Percentiles rank a stretch among this genome's conserved stretches.
phyloP scores from a whole-genome alignment of 2,113 vertebrate genomes.

The cat (Felis catus) region DNA sequence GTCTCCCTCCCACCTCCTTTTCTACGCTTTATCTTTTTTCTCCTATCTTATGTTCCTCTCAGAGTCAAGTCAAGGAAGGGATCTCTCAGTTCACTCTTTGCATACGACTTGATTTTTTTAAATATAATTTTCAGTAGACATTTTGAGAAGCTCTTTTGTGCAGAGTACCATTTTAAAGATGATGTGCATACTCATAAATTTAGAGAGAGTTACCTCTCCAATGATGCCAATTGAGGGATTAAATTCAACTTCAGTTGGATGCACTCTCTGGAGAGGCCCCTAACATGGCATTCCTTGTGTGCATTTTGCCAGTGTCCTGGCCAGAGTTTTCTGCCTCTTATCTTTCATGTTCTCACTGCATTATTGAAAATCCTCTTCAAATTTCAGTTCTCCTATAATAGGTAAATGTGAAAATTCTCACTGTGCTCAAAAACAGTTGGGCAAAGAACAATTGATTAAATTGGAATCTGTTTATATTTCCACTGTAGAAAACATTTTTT shows the following conservation, averaged over 20 bases:
- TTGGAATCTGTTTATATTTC: neutral
- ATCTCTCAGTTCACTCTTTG: neutral
- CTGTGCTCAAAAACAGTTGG: neutral
- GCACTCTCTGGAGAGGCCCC: neutral
- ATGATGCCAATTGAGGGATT: neutral
- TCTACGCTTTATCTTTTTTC: neutral
- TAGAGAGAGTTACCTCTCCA: neutral
- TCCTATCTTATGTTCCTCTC: neutral
- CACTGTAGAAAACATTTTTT: neutral
- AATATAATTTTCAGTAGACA: neutral
- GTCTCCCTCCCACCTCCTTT: neutral
- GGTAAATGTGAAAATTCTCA: neutral
- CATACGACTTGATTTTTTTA: neutral
- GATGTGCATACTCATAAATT: neutral
- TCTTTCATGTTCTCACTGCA: neutral
- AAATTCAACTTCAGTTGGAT: neutral
- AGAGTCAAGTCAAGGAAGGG: neutral
- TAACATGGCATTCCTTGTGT: neutral
- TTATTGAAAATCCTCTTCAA: neutral
- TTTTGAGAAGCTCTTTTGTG: neutral
- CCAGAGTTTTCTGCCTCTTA: neutral
- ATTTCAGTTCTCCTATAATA: neutral
- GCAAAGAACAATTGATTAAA: neutral
- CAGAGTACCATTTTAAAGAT: neutral
- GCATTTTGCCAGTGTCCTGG: neutral